These are phyloP conservation scores for Scaptomyza caliginosa DNA, from an alignment of 2,888 invertebrate species.

Conservation along the genomic window DNA sequence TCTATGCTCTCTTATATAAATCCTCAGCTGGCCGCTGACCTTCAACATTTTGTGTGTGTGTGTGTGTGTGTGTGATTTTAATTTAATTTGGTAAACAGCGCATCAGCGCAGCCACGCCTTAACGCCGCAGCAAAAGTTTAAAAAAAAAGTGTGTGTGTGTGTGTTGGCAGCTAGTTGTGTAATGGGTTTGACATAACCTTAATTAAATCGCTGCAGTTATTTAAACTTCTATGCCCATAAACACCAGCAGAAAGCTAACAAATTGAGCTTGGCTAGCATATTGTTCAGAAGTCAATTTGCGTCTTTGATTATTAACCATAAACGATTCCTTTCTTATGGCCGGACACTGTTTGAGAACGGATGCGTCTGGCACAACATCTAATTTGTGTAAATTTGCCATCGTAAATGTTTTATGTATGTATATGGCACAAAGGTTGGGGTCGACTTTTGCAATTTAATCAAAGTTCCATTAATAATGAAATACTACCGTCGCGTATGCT, in stretches of 20 bases:
- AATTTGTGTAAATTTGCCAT: constrained; percentile 71
- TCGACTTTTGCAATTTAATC: constrained; percentile 71
- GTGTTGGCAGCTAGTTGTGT: not conserved
- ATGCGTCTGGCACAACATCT: constrained; percentile 39
- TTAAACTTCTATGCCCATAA: constrained; percentile 2
- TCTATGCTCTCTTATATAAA: constrained; percentile 39
- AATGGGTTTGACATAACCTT: not conserved
- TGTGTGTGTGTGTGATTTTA: constrained; percentile 6
- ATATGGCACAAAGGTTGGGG: constrained; percentile 12
- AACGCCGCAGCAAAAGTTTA: not conserved
- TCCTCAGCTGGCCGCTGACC: constrained; percentile 31
- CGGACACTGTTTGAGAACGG: not conserved
- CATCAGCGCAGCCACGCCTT: constrained; percentile 7
- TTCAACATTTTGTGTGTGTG: constrained; percentile 26
- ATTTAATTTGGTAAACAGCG: constrained; percentile 40
- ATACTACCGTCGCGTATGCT: constrained; percentile 38
- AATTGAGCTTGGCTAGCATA: too few relatives aligned
- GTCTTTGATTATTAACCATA: not conserved
- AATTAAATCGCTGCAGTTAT: constrained; percentile 22
- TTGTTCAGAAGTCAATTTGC: too few relatives aligned
- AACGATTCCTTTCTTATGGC: not conserved
- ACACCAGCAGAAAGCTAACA: too few relatives aligned
- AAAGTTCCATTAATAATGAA: constrained; percentile 76
- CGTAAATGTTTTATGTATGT: constrained; percentile 53
- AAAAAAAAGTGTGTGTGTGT: too few relatives aligned